phyloP scores from a whole-genome alignment of 1,140 invertebrate genomes.

The Hylaeus volcanicus region DNA sequence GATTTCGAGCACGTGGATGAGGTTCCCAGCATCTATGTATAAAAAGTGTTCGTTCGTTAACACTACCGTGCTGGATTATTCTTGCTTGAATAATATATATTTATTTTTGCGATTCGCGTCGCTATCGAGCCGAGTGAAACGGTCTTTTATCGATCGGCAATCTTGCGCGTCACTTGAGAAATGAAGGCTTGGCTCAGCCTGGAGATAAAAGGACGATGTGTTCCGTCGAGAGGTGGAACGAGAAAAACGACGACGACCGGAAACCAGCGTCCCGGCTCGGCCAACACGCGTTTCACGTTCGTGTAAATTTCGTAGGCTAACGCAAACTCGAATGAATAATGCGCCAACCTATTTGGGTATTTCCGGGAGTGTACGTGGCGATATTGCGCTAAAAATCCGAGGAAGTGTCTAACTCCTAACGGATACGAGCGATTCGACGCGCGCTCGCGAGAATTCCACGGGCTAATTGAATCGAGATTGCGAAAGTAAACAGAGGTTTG shows the following conservation, averaged over 20 bases:
- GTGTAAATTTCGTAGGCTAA: conserved; percentile 53
- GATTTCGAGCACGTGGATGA: too few species aligned
- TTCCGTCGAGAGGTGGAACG: too few species aligned
- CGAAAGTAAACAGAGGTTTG: conserved; percentile 13
- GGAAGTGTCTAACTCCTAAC: neutral
- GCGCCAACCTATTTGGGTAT: neutral
- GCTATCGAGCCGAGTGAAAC: conserved; percentile 47
- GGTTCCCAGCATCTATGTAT: neutral
- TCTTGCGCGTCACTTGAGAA: conserved; percentile 77
- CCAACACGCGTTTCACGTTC: conserved; percentile 52
- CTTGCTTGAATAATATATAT: conserved; percentile 21
- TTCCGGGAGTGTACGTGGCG: neutral
- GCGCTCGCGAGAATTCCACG: neutral
- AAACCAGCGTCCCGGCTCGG: conserved; percentile 59
- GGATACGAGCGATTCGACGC: neutral
- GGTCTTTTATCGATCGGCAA: conserved; percentile 60
- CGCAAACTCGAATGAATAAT: conserved; percentile 46
- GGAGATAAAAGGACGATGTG: conserved; percentile 69
- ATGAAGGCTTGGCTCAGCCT: conserved; percentile 77
- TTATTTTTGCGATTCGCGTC: conserved; percentile 53
- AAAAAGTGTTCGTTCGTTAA: conserved; percentile 3
- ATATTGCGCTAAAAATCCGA: neutral
- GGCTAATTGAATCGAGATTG: conserved; percentile 22
- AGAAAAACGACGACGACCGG: conserved; percentile 57
- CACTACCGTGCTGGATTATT: conserved; percentile 10